Evolutionary conservation across 2,888 invertebrate genomes (phyloP), one percentile per base, ranked within the genome.

Genomic region (Diabrotica balteata): DNA sequence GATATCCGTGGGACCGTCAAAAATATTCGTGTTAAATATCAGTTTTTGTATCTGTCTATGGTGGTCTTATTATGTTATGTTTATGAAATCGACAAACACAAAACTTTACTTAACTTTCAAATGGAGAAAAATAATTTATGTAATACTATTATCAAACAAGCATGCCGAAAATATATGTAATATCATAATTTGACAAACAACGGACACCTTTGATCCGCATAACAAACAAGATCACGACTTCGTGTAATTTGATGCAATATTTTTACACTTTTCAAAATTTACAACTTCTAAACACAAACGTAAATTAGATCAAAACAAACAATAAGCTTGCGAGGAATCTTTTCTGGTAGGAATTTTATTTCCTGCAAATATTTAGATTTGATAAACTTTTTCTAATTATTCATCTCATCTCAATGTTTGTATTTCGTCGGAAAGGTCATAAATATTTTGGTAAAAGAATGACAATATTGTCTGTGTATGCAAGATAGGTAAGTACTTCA

Each of bases 311-410:
- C 32, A 32, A 32, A 32, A 32, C 32, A 32, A 32, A 32, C 32
- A 32, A 32, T 32, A 32, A 32, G 4, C 32, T 32, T 45, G 57
- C 57, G 46, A 57, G 45, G 46, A 44, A 57, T 57, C 44, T 44
- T 57, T 57, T 44, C 17, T 57, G 43, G 54, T 7, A 54, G 43
- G 22, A 4, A 22, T 49, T 59, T 32, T 22, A 11, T 49, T 47
- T 59, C 59, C n/a, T 32, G 59, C 47, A 59, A 59, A 59, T 59
- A 59, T 59, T 59, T 59, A 59, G 46, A 47, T 47, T 59, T 59
- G 59, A 59, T 59, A 59, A 59, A 59, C 10, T n/a, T 59, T 59
- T 49, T 59, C 59, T 46, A 58, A 46, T 58, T 58, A 46, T 58
- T 46, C 45, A 22, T 8, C 59, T 59, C 8, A 10, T 11, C 45